Base-by-base conservation (phyloP, 2,797 vertebrate species). In the Hippocampus kuda region DNA sequence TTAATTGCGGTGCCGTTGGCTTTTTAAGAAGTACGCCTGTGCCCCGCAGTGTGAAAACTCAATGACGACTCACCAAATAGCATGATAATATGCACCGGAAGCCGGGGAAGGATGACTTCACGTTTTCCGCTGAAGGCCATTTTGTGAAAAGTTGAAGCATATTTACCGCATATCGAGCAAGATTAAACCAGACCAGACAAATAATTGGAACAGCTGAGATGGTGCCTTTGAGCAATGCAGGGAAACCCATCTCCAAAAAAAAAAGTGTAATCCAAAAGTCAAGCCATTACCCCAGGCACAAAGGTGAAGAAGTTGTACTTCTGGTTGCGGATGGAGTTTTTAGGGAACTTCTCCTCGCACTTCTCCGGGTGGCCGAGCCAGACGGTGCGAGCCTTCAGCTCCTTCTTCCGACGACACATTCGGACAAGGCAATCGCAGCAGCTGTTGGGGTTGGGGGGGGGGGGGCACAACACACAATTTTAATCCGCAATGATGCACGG, bases 271-370 rank as follows among this genome's bases (percentile, higher is more conserved):
- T 15, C 7, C 10, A 13, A 34, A 70, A 26, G 63, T 27, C 44
- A 44, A 34, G n/a, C 42, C 34, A 2, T 18, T 91, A 99, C 97
- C 94, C 95, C 96, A 74, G 97, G 97, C 88, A 99, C 92, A 79
- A 99, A 99, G 84, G 97, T 98, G 85, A 99, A 85, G 84, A 98
- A 1, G 83, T 98, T 99, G 88, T 98, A 98, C 85, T 98, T 99
- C 82, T 99, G 97, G 89, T 99, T 99, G 87, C 96, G 98, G 86
- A 99, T 99, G 79, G 89, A 84, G 72, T 99, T 99, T 86, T 91
- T 95, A n/a, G 97, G 95, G 85, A 92, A 94, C 78, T 95, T 98
- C 81, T 99, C 97, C 80, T 99, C 95, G 79, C 97, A 95, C 79
- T 98, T 99, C 86, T 99, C 97, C 1, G 97, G 97, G 83, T 88